Conservation (phyloP, 2,797 vertebrate species). For the Geotrypetes seraphini region DNA sequence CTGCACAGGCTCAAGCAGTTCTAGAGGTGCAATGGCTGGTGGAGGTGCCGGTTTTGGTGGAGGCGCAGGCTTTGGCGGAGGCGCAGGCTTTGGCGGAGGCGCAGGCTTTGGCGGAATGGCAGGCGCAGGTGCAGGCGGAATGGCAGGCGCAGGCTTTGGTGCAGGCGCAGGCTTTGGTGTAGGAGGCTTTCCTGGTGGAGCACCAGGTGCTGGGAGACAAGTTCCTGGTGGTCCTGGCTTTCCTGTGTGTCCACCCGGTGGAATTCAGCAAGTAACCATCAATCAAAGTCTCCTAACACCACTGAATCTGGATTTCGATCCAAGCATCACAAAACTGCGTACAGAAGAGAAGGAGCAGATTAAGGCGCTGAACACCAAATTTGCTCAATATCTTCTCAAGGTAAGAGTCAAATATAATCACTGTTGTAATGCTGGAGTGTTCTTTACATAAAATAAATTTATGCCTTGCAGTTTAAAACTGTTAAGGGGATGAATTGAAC, state of each 20-base stretch:
- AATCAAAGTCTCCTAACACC: conserved; percentile 66
- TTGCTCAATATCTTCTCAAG: conserved; percentile 77
- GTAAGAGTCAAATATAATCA: too few relatives aligned
- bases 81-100: too few relatives aligned
- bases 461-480: too few relatives aligned
- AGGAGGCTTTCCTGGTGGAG: not conserved
- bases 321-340: conserved; percentile 70
- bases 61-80: conserved; percentile 1
- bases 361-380: conserved; percentile 83
- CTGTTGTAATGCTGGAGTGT: too few relatives aligned
- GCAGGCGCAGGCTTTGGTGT: conserved; percentile 15
- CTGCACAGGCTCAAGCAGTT: not conserved
- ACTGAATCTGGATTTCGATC: conserved; percentile 66
- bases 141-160: not conserved
- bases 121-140: not conserved
- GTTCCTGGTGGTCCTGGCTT: too few relatives aligned
- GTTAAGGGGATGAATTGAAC: too few relatives aligned
- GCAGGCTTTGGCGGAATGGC: rapidly evolving
- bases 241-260: too few relatives aligned
- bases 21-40: too few relatives aligned
- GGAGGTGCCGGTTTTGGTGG: conserved; percentile 20
- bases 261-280: conserved; percentile 57
- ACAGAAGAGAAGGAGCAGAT: conserved; percentile 78
- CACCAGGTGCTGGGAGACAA: conserved; percentile 9
- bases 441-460: too few relatives aligned